A percentile compares a stretch with the other conserved stretches of the same genome.
phyloP scores from a whole-genome alignment of 2,888 invertebrate species.

The Tholera decimalis region DNA sequence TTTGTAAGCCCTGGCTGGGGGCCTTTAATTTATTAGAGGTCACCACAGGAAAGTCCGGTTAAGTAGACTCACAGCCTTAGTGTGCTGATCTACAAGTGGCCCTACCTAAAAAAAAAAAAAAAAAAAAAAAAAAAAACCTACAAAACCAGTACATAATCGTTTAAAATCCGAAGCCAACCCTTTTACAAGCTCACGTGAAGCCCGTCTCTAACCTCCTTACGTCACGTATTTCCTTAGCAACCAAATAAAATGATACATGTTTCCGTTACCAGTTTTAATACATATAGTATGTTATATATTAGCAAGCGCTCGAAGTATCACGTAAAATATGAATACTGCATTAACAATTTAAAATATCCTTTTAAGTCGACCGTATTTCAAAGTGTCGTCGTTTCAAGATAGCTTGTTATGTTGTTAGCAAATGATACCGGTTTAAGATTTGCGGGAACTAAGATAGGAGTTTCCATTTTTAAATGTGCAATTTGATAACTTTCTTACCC shows the following conservation, averaged over 20 bases:
- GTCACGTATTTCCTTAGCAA: constrained; percentile 58
- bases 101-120: not conserved
- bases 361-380: constrained; percentile 43
- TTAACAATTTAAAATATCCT: constrained; percentile 64
- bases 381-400: constrained; percentile 21
- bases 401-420: constrained; percentile 19
- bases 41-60: no score
- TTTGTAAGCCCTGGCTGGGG: no score
- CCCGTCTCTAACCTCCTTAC: constrained; percentile 12
- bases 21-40: no score
- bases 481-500: no score
- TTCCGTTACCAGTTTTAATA: constrained; percentile 25
- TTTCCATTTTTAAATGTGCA: constrained; percentile 4
- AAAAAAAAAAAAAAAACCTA: not conserved
- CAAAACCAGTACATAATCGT: not conserved
- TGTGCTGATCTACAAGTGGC: no score
- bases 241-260: constrained; percentile 59
- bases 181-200: constrained; percentile 15
- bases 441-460: not conserved
- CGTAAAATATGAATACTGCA: constrained; percentile 53
- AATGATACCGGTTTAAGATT: constrained; percentile 16
- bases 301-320: constrained; percentile 50
- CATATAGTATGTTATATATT: constrained; percentile 47
- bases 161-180: constrained; percentile 21
- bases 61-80: no score